A percentile compares a stretch with the other conserved stretches of the same genome.
Conservation (phyloP, 2,113 vertebrate genomes). For the Genyomyrus donnyi region DNA sequence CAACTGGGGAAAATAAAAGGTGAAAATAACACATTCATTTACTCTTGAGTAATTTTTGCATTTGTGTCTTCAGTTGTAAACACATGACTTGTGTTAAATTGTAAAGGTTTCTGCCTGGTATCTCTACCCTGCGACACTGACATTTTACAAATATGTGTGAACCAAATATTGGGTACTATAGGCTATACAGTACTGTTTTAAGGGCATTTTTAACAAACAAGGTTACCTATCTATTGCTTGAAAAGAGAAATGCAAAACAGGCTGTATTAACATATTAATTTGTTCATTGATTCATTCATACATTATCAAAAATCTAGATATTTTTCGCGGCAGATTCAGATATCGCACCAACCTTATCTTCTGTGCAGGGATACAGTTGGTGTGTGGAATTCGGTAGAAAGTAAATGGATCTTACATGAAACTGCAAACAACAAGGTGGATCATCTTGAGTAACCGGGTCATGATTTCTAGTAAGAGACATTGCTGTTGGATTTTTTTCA, state of each 20-base stretch:
- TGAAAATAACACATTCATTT: neutral
- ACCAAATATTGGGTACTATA: neutral
- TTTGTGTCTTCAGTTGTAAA: neutral
- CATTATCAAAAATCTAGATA: neutral
- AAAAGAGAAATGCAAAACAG: neutral
- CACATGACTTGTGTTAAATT: neutral
- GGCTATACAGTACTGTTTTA: neutral
- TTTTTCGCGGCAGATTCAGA: neutral
- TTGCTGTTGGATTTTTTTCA: neutral
- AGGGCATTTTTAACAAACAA: neutral
- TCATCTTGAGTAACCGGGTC: neutral
- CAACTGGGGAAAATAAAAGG: neutral
- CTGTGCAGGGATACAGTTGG: neutral
- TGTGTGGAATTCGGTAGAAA: neutral
- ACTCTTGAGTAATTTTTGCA: neutral
- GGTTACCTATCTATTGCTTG: neutral
- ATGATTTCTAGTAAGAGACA: neutral
- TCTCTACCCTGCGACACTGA: neutral
- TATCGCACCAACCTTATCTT: neutral
- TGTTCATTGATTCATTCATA: neutral
- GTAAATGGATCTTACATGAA: neutral
- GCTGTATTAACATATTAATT: neutral
- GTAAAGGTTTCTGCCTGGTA: neutral
- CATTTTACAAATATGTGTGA: neutral
- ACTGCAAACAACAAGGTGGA: neutral